These are phyloP conservation scores for Apodemus sylvaticus DNA, from an alignment of 2,113 vertebrate species.

Conservation along the genomic window DNA sequence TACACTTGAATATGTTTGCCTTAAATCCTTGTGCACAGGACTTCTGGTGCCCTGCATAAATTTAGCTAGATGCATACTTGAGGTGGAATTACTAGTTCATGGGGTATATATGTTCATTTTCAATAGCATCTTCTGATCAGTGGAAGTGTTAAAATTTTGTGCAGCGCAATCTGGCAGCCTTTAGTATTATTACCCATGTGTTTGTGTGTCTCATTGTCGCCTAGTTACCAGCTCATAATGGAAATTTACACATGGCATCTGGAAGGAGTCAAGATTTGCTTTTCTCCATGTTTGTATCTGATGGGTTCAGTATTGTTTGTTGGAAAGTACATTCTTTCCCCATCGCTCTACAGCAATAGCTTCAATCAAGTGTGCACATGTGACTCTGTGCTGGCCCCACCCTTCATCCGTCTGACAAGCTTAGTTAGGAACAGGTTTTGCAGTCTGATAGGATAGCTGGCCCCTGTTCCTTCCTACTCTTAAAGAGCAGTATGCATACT, in stretches of 20 bases:
- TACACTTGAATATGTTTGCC: background rate
- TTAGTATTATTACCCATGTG: background rate
- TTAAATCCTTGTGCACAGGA: background rate
- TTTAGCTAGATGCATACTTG: background rate
- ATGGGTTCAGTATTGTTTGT: background rate
- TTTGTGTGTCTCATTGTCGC: background rate
- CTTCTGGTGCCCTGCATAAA: background rate
- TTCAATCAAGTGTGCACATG: background rate
- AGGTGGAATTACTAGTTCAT: background rate
- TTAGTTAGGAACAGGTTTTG: background rate
- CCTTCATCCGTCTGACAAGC: background rate
- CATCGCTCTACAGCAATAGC: background rate
- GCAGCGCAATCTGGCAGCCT: background rate
- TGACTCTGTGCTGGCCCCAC: background rate
- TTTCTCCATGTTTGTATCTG: background rate
- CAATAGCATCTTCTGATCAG: background rate
- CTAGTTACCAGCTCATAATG: background rate
- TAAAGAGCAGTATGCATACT: background rate
- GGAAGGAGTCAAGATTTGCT: background rate
- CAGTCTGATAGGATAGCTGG: background rate
- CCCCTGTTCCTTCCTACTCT: background rate
- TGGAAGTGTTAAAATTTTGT: background rate
- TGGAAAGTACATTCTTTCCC: background rate
- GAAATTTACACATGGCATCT: background rate
- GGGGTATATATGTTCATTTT: background rate